Percentiles rank a stretch among this genome's conserved stretches.
Conservation (phyloP, 2,797 vertebrate species). For the Centroberyx gerrardi region DNA sequence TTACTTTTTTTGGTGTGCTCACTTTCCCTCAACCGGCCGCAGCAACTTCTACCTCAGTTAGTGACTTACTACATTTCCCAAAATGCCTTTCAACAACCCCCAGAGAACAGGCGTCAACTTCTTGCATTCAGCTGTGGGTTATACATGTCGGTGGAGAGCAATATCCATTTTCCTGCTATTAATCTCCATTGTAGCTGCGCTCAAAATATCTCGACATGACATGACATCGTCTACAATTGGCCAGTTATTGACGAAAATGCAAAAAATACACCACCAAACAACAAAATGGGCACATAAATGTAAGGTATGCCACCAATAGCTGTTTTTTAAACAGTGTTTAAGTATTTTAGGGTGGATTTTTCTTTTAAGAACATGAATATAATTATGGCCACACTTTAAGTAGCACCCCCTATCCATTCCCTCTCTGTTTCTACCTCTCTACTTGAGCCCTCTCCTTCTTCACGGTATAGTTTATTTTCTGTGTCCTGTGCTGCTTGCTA, state of each 20-base stretch:
- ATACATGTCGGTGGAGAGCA: too few relatives aligned
- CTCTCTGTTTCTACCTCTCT: constrained; percentile 34
- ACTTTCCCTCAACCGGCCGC: background rate
- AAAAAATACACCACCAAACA: too few relatives aligned
- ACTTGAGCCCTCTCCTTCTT: constrained; percentile 39
- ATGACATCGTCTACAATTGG: too few relatives aligned
- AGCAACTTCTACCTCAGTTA: background rate
- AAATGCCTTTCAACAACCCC: background rate
- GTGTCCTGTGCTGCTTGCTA: constrained; percentile 67
- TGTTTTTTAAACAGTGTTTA: background rate
- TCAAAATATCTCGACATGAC: background rate
- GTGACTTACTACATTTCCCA: background rate
- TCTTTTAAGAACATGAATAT: background rate
- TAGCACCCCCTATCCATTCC: constrained; percentile 4
- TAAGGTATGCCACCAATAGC: too few relatives aligned
- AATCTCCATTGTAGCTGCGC: background rate
- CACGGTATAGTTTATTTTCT: constrained; percentile 55
- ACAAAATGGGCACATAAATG: too few relatives aligned
- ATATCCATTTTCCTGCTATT: background rate
- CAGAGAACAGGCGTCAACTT: too few relatives aligned
- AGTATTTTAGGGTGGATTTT: background rate
- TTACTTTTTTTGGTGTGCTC: constrained; percentile 5
- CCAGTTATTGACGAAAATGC: too few relatives aligned
- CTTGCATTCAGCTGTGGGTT: too few relatives aligned
- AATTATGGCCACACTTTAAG: background rate